These are phyloP conservation scores for Drosophila rufa DNA, from an alignment of 1,140 invertebrate species.

Conservation along the genomic window DNA sequence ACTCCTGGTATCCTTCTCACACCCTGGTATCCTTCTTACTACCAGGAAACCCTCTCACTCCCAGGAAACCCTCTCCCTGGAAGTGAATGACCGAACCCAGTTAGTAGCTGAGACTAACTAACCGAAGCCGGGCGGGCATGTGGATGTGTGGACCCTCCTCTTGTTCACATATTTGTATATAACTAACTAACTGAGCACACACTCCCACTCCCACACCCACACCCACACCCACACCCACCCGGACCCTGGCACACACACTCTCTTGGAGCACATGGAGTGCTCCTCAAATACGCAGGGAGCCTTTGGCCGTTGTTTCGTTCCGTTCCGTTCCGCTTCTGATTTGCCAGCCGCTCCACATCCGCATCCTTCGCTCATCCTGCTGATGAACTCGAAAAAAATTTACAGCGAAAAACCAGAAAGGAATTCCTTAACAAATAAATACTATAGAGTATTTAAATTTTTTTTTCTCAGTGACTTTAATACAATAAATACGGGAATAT, in stretches of 20 bases:
- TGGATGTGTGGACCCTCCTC: conserved; percentile 24
- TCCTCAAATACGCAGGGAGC: conserved; percentile 55
- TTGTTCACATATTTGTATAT: conserved; percentile 72
- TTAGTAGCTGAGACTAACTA: conserved; percentile 36
- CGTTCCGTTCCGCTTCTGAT: conserved; percentile 10
- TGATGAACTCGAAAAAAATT: neutral
- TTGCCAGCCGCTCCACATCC: conserved; percentile 13
- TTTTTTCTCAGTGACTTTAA: neutral
- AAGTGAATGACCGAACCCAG: conserved; percentile 26
- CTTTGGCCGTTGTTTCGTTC: conserved; percentile 23
- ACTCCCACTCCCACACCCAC: neutral
- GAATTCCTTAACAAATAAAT: neutral
- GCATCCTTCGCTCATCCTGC: conserved; percentile 5
- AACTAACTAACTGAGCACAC: conserved; percentile 68
- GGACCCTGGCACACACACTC: neutral
- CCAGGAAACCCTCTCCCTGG: neutral
- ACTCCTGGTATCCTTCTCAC: neutral
- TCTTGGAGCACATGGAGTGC: conserved; percentile 38
- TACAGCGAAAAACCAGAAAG: neutral
- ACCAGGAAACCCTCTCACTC: neutral
- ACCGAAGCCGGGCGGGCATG: conserved; percentile 6
- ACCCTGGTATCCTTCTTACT: neutral
- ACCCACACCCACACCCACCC: neutral
- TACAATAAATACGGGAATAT: no score
- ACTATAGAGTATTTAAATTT: neutral